These are phyloP conservation scores for Chaenocephalus aceratus DNA, from an alignment of 2,113 vertebrate species.

Conservation along the genomic window DNA sequence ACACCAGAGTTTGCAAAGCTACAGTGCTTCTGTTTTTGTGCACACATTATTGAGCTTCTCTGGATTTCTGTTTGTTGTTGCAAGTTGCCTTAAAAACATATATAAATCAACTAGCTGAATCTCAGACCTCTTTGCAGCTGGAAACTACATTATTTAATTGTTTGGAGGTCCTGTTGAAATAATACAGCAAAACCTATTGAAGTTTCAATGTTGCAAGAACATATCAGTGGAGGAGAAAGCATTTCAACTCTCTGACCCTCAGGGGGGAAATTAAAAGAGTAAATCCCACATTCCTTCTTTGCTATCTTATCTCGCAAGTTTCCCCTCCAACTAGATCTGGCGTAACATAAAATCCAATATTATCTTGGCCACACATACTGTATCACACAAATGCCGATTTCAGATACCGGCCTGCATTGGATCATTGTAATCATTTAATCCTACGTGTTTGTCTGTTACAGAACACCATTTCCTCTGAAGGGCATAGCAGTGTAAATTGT, in stretches of 20 bases:
- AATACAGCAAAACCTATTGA: conserved; percentile 11
- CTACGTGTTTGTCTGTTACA: background rate
- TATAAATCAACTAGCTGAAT: background rate
- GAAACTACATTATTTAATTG: conserved; percentile 1
- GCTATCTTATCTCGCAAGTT: conserved; percentile 28
- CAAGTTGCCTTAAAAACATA: conserved; percentile 1
- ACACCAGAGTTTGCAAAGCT: conserved; percentile 1
- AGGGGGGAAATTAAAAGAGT: conserved; percentile 35
- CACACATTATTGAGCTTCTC: background rate
- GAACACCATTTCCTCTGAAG: background rate
- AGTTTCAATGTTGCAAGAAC: background rate
- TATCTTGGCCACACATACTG: background rate
- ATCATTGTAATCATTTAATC: conserved; percentile 34
- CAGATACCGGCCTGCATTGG: background rate
- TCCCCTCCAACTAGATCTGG: conserved; percentile 23
- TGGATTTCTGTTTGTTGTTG: background rate
- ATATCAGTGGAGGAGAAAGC: conserved; percentile 18
- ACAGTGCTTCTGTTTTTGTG: background rate
- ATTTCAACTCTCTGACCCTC: conserved; percentile 9
- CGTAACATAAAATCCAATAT: conserved; percentile 38
- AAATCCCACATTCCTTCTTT: conserved; percentile 33
- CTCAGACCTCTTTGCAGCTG: background rate
- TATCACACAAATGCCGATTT: conserved; percentile 23
- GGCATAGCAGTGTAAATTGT: conserved; percentile 3
- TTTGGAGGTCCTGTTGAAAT: no score